A percentile compares a stretch with the other conserved stretches of the same genome.
Conservation (phyloP, 2,888 invertebrate genomes). For the Acleris laterana region DNA sequence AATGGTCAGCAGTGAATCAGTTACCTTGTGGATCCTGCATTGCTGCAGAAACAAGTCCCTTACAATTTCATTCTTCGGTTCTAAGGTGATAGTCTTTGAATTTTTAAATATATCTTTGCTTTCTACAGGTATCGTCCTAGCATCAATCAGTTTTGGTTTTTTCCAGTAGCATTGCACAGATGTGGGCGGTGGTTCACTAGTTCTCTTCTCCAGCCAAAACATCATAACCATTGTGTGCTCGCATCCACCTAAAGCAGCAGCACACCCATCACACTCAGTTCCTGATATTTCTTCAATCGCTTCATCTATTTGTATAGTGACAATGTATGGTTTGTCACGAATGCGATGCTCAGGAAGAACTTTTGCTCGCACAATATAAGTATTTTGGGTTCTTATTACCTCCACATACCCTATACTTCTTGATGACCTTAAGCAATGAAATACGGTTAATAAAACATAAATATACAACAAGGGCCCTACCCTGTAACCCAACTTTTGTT, state of each 20-base stretch:
- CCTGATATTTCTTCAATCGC: neutral
- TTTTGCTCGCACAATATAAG: neutral
- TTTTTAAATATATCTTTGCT: no score
- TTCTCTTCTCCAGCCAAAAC: neutral
- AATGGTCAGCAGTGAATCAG: no score
- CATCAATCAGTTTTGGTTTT: neutral
- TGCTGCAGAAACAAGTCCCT: no score
- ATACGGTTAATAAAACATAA: no score
- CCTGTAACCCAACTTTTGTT: no score
- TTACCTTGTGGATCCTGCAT: no score
- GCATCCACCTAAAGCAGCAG: slow-evolving; percentile 3
- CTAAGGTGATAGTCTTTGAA: no score
- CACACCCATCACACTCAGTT: neutral
- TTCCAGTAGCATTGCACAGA: neutral
- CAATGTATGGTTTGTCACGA: neutral
- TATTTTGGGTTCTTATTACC: neutral
- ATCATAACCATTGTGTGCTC: neutral
- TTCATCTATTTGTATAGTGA: slow-evolving; percentile 1
- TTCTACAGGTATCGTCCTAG: neutral
- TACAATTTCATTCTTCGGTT: no score
- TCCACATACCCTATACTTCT: slow-evolving; percentile 1
- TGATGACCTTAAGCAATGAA: neutral
- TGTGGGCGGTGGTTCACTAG: neutral
- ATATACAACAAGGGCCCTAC: no score
- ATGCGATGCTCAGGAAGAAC: slow-evolving; percentile 2